These are phyloP conservation scores for Strigamia crassipes DNA, from an alignment of 2,888 invertebrate species.

Conservation along the genomic window DNA sequence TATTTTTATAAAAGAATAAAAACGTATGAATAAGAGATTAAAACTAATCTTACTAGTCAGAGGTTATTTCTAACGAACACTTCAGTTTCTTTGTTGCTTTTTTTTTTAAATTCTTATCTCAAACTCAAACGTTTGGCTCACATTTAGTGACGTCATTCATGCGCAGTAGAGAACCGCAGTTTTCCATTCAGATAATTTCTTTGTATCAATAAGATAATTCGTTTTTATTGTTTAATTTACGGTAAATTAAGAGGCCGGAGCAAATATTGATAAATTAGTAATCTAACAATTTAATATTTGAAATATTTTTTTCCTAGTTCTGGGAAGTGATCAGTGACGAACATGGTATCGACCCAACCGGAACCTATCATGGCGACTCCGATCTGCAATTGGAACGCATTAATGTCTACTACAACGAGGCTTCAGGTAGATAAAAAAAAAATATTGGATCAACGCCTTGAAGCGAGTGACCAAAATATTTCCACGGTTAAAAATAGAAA, in stretches of 20 bases:
- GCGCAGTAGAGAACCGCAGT: not conserved
- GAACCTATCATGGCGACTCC: conserved; percentile 58
- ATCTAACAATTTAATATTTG: not conserved
- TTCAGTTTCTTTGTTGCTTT: not conserved
- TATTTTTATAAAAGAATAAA: not conserved
- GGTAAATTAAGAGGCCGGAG: not conserved
- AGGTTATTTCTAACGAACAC: not conserved
- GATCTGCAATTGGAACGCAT: conserved; percentile 61
- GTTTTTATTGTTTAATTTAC: not conserved
- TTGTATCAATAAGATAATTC: not conserved
- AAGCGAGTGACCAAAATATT: conserved; percentile 27
- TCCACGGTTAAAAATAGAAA: not conserved
- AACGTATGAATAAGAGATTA: not conserved
- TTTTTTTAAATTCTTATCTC: not conserved
- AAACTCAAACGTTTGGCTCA: not conserved
- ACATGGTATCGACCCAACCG: conserved; percentile 58
- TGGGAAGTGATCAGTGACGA: conserved; percentile 59
- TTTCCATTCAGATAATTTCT: too few relatives aligned
- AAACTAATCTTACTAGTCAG: not conserved
- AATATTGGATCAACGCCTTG: conserved; percentile 24
- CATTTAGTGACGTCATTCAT: not conserved
- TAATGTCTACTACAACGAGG: conserved; percentile 61
- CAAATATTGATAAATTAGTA: not conserved
- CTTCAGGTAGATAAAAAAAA: conserved; percentile 53
- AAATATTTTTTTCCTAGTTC: conserved; percentile 49